Base-by-base conservation (phyloP, 2,888 invertebrate genomes). In the Polydesmus complanatus region DNA sequence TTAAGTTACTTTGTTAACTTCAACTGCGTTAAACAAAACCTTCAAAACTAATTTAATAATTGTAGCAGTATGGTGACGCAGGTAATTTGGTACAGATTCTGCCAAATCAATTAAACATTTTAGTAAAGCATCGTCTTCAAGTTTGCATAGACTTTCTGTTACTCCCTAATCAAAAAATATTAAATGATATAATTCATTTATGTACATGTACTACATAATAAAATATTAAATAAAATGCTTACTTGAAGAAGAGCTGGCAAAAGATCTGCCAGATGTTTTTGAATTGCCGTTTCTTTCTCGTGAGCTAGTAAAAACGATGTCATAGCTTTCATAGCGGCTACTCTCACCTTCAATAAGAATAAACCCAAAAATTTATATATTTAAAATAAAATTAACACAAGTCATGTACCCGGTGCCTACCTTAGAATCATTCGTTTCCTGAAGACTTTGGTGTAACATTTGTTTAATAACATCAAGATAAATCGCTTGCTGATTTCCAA, bases 21-120 rank as follows among this genome's bases (percentile, higher is more conserved):
- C 37, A 14, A 37, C 37, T 14, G 14, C 14, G 5, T 37, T 8
- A 37, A 37, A 8, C 14, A 37, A 37, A 37, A 85, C 84, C 78
- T 91, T 89, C 78, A 92, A 83, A 72, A 90, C 89, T 72, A 95
- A 81, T 69, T 88, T 85, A 72, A 95, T 87, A 68, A 97, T 86
- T 19, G 80, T 78, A 67, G 88, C 85, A 61, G 97, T 74, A 71
- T 96, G 92, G 2, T 88, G 83, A 65, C 95, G 81, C 63, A 98
- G 78, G 73, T 85, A 94, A 75, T 95, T 96, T 0, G 97, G 96
- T 5, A 90, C 84, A 62, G 85, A 83, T 75, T 97, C 95, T 0
- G 94, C 90, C 70, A 98, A 76, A 70, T 98, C 97, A 65, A 96
- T 92, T 49, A 98, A 79, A 66, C 92, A 84, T 76, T 97, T 95